phyloP scores from a whole-genome alignment of 2,888 invertebrate species.

The Thysanoteuthis rhombus region DNA sequence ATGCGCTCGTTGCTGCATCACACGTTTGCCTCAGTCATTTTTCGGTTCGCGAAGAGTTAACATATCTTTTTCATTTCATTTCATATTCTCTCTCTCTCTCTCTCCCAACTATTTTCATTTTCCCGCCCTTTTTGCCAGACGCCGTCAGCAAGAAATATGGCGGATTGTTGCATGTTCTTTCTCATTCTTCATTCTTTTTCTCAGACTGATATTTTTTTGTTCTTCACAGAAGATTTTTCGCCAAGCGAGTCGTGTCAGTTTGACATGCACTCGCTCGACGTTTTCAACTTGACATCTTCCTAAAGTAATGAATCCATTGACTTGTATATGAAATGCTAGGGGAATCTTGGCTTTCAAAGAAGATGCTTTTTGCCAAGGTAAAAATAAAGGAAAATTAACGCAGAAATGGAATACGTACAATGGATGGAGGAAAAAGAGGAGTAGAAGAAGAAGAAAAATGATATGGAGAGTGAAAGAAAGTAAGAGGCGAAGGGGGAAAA shows the following conservation, averaged over 20 bases:
- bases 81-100: background rate
- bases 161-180: background rate
- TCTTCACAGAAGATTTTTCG: background rate
- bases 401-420: background rate
- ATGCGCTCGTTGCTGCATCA: background rate
- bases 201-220: background rate
- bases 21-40: background rate
- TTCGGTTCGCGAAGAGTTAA: background rate
- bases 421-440: background rate
- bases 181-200: background rate
- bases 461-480: background rate
- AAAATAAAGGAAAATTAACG: background rate
- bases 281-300: background rate
- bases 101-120: no score
- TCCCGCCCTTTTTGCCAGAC: background rate
- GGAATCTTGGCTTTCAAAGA: background rate
- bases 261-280: background rate
- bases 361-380: background rate
- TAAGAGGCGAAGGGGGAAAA: no score
- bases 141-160: constrained; percentile 12
- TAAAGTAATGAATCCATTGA: background rate
- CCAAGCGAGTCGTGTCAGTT: background rate
- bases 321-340: background rate
- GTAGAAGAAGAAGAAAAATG: background rate
- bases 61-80: no score